Percentiles rank a stretch among this genome's conserved stretches.
phyloP scores from a whole-genome alignment of 2,888 invertebrate species.

The Leptinotarsa rubiginosa region DNA sequence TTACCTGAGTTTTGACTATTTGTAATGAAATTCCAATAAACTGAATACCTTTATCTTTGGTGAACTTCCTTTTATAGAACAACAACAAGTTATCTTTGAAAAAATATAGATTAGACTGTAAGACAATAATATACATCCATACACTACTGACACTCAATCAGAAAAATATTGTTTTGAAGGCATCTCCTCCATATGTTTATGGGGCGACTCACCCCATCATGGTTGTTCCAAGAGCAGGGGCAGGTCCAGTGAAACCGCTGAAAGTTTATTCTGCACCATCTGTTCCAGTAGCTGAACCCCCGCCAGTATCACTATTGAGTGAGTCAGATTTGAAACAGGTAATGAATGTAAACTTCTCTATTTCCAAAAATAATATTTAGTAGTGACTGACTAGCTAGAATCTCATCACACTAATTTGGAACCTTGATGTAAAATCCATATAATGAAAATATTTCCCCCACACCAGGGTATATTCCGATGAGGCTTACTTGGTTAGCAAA shows the following conservation, averaged over 20 bases:
- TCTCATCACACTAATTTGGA: too few relatives aligned
- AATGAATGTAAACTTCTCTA: constrained; percentile 37
- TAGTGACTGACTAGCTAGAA: too few relatives aligned
- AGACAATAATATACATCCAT: not conserved
- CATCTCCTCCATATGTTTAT: constrained; percentile 59
- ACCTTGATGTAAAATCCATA: too few relatives aligned
- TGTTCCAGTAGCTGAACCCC: constrained; percentile 51
- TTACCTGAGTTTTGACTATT: too few relatives aligned
- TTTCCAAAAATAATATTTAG: not conserved
- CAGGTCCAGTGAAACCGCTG: constrained; percentile 61
- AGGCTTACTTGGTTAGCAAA: too few relatives aligned
- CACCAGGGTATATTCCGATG: too few relatives aligned
- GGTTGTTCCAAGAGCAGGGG: constrained; percentile 74
- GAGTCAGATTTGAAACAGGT: constrained; percentile 77
- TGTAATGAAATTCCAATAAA: too few relatives aligned
- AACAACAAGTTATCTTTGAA: too few relatives aligned
- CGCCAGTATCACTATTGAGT: constrained; percentile 64
- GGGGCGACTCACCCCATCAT: constrained; percentile 76
- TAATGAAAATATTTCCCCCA: too few relatives aligned
- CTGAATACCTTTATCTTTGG: too few relatives aligned
- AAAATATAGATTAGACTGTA: too few relatives aligned
- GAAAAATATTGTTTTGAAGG: constrained; percentile 37
- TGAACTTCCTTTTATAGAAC: too few relatives aligned
- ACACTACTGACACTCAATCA: not conserved
- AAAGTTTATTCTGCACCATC: constrained; percentile 67